A percentile compares a stretch with the other conserved stretches of the same genome.
Evolutionary conservation across 2,888 invertebrate genomes (phyloP).

Genomic region (Electrophaes corylata): DNA sequence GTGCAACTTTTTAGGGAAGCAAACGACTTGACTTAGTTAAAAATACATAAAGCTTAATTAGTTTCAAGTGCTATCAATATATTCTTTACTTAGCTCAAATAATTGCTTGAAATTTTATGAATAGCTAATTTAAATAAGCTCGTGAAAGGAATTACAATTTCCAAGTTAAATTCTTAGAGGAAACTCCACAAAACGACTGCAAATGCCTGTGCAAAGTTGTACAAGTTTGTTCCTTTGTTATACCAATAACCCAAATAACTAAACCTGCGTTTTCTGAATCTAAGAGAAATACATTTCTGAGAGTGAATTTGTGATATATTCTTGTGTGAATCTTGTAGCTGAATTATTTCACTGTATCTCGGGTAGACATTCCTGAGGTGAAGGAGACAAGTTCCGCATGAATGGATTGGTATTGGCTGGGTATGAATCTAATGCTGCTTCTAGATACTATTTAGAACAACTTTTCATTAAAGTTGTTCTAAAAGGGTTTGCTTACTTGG

Average conservation of each 20-base stretch:
- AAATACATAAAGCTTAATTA: background rate
- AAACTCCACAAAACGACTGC: constrained; percentile 52
- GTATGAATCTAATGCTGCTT: constrained; percentile 1
- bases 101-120: constrained; percentile 27
- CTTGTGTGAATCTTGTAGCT: constrained; percentile 44
- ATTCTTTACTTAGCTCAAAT: constrained; percentile 6
- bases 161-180: constrained; percentile 52
- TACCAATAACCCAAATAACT: constrained; percentile 46
- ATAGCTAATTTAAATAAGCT: constrained; percentile 42
- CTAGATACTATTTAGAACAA: constrained; percentile 4
- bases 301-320: constrained; percentile 46
- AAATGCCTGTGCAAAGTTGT: constrained; percentile 50
- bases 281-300: constrained; percentile 46
- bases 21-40: background rate
- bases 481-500: background rate
- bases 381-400: constrained; percentile 48
- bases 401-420: constrained; percentile 43
- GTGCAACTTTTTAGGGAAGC: background rate
- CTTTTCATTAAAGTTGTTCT: background rate
- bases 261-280: constrained; percentile 48
- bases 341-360: constrained; percentile 38
- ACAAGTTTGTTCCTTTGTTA: constrained; percentile 53
- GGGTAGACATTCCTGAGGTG: constrained; percentile 44
- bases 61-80: constrained; percentile 3
- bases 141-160: constrained; percentile 52